These are phyloP conservation scores for Aquatica leii DNA, from an alignment of 2,888 invertebrate genomes.

Conservation along the genomic window DNA sequence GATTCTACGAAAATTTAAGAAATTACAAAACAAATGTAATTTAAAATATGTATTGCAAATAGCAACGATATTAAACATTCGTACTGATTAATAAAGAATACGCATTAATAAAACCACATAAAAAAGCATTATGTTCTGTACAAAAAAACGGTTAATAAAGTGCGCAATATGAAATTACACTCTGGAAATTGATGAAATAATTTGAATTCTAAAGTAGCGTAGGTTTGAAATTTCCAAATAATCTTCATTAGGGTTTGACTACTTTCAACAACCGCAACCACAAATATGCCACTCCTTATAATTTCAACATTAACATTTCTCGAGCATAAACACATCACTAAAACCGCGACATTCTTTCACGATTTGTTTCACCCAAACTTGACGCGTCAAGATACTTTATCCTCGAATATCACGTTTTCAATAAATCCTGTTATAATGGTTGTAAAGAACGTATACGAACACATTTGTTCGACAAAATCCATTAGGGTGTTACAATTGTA, in stretches of 20 bases:
- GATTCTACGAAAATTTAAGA: too few species aligned
- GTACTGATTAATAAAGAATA: too few species aligned
- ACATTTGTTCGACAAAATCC: neutral
- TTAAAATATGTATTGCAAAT: too few species aligned
- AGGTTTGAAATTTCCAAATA: neutral
- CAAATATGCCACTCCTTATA: conserved; percentile 35
- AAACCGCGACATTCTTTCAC: conserved; percentile 33
- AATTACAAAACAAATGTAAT: too few species aligned
- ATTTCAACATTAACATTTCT: conserved; percentile 31
- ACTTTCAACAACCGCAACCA: conserved; percentile 23
- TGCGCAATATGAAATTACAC: too few species aligned
- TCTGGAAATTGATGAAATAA: too few species aligned
- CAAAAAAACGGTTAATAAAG: too few species aligned
- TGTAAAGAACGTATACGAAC: neutral
- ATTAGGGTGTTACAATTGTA: conserved; percentile 2
- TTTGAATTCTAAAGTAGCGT: too few species aligned
- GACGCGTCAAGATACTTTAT: conserved; percentile 24
- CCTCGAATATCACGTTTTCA: conserved; percentile 7
- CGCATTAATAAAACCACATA: too few species aligned
- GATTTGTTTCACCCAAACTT: conserved; percentile 29
- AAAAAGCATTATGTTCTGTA: too few species aligned
- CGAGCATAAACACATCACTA: conserved; percentile 27
- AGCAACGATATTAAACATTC: too few species aligned
- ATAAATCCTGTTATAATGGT: conserved; percentile 18
- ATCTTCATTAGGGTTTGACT: neutral